Evolutionary conservation across 2,797 vertebrate genomes (phyloP), one percentile per base, ranked within the genome.

Genomic region (Cynodonichthys magdalenae): DNA sequence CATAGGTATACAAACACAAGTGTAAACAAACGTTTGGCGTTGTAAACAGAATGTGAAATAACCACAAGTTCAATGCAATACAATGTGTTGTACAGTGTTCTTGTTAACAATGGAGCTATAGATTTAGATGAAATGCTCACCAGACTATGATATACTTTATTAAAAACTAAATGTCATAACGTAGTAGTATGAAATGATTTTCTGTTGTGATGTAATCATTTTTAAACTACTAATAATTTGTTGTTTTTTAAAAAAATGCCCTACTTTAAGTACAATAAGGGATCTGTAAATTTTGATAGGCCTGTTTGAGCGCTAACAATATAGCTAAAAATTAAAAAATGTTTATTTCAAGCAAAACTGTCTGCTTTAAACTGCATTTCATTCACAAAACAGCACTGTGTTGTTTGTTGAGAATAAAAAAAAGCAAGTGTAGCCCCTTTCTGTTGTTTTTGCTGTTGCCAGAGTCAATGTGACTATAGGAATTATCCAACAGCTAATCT

Each of bases 1-100:
- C 78, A 83, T 18, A 46, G 52, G 61, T 66, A 59, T 44, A 63
- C 70, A 72, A 78, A 80, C 62, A 60, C 64, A 72, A 78, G 66
- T 65, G 63, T 79, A 69, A 80, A 83, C 0, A 51, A 81, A 84
- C 84, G 89, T 80, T 83, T 84, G 90, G 76, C 77, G 74, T 51
- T 64, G 69, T 70, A 53, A 49, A 39, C 70, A 53, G 53, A 71
- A 71, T 59, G 48, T 53, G 52, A 77, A 73, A 68, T 66, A 46
- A 74, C 57, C 60, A 65, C 34, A 60, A 48, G 31, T 69, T 69
- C 61, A 61, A 39, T 60, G 66, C 49, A 6, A 29, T 19, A 41
- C 47, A 59, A 47, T 59, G 52, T 62, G 67, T 47, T 27, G 42
- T 34, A 27, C 17, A 46, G 48, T 59, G 31, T 28, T 19, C 49